phyloP scores from a whole-genome alignment of 2,113 vertebrate species.

The Alaudala cheleensis region DNA sequence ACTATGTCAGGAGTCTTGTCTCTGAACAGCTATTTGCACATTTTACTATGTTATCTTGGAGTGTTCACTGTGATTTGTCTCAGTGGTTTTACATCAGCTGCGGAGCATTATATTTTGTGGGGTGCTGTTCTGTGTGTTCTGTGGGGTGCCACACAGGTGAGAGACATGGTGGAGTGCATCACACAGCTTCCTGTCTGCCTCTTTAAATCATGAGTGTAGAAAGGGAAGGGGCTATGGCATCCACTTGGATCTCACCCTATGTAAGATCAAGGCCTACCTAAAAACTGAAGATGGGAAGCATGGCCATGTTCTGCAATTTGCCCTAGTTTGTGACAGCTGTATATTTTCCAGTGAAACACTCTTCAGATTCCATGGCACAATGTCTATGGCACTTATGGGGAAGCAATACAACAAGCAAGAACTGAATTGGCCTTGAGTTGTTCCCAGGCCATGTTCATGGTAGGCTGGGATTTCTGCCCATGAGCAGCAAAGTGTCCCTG shows the following conservation, averaged over 20 bases:
- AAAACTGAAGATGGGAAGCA: not conserved
- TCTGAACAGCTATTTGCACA: not conserved
- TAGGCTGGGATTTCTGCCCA: not conserved
- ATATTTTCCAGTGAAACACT: not conserved
- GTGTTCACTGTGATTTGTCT: not conserved
- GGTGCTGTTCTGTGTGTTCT: not conserved
- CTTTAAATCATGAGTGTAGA: not conserved
- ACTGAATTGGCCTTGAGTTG: not conserved
- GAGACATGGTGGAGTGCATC: not conserved
- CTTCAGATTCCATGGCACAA: not conserved
- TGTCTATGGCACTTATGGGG: not conserved
- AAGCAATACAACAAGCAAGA: not conserved
- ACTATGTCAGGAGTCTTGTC: not conserved
- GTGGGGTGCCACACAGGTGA: not conserved
- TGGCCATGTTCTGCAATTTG: not conserved
- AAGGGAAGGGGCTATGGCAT: not conserved
- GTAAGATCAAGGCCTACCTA: not conserved
- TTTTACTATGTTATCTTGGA: not conserved
- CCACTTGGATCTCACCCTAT: not conserved
- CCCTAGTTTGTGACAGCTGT: not conserved
- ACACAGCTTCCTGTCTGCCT: not conserved
- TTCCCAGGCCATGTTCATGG: fast-evolving
- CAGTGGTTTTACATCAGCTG: not conserved
- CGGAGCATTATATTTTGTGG: not conserved
- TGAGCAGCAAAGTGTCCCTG: not conserved